Base-by-base conservation (phyloP, 2,113 vertebrate species). In the Pachypanchax playfairii region DNA sequence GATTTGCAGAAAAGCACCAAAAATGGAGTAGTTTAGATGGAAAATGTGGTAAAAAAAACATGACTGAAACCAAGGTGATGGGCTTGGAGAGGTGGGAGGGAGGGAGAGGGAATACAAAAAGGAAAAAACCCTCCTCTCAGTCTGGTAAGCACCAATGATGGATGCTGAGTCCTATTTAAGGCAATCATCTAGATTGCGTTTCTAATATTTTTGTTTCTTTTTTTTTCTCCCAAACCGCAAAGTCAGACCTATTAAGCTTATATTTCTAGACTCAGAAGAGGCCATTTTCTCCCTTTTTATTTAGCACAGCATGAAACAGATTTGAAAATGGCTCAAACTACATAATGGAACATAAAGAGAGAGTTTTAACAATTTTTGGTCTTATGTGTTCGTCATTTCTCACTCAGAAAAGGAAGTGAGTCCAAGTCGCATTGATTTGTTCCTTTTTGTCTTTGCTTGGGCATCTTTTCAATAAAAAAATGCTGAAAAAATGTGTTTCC, bases 21-120 rank as follows among this genome's bases (percentile, higher is more conserved):
- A 18, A n/a, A 17, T 17, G 12, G 12, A 17, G 38, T 36, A 42
- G n/a, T 9, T 20, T 10, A 64, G 47, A 57, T 38, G 5, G 51
- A 49, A 52, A 49, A 31, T 53, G 52, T 72, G 67, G 57, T 80
- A 33, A 50, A n/a, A 83, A 66, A 77, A 80, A 75, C 46, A 69
- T 5, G 18, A 53, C 49, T 13, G 4, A 35, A 73, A 80, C 86
- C 80, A 83, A 85, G 62, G 80, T 81, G 65, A 73, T 59, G 57
- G 35, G 63, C 65, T 35, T 49, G 44, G 28, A 58, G 28, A 68
- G 67, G n/a, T n/a, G 73, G 70, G 31, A 41, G 51, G 44, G 54
- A 78, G 61, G 39, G 39, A 64, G 66, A 50, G 43, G 29, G 28
- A 52, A 53, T 25, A 73, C 42, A 29, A 46, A 68, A 59, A 38